Percentiles rank a stretch among this genome's conserved stretches.
phyloP scores from a whole-genome alignment of 2,797 vertebrate genomes.

The Muscicapa striata region DNA sequence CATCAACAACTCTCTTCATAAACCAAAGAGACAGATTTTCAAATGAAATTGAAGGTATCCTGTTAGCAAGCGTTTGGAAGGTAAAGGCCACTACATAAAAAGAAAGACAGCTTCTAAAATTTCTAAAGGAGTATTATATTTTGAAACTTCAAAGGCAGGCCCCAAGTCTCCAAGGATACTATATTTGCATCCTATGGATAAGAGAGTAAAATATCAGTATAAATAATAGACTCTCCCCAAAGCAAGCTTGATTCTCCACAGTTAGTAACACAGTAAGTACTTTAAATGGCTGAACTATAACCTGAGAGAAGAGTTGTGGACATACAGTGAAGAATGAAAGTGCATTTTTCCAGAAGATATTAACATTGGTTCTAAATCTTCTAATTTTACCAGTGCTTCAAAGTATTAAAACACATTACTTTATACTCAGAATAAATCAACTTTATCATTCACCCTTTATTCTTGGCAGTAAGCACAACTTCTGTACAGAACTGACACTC shows the following conservation, averaged over 20 bases:
- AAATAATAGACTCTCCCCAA: background rate
- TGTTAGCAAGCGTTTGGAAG: background rate
- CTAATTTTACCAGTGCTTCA: background rate
- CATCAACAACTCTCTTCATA: background rate
- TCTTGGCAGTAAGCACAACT: background rate
- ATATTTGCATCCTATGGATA: background rate
- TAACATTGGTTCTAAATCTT: background rate
- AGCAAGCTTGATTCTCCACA: background rate
- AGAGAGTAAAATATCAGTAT: background rate
- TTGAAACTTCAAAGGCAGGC: constrained; percentile 17
- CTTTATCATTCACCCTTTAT: background rate
- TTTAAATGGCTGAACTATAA: background rate
- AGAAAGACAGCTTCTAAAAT: background rate
- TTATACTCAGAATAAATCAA: background rate
- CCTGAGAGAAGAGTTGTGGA: background rate
- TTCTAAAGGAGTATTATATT: background rate
- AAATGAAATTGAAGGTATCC: background rate
- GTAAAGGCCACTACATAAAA: background rate
- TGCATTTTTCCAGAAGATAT: background rate
- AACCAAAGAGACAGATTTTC: background rate
- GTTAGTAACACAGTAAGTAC: background rate
- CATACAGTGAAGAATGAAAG: background rate
- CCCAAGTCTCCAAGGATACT: background rate
- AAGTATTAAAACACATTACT: background rate
- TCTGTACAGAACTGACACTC: background rate